Evolutionary conservation across 2,113 vertebrate genomes (phyloP).

Genomic region (Cyprinodon variegatus): DNA sequence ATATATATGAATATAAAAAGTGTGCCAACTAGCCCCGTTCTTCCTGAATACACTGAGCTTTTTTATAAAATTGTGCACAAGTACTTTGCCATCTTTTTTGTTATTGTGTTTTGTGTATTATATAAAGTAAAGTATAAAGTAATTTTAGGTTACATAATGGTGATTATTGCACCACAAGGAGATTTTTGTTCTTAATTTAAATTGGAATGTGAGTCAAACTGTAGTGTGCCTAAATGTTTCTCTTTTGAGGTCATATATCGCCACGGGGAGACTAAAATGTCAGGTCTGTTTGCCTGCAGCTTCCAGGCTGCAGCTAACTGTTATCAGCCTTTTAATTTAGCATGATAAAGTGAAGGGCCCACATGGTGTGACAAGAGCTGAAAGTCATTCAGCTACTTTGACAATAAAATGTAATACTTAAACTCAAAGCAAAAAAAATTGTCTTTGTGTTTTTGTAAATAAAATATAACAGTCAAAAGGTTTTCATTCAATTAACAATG

Average conservation of each 20-base stretch:
- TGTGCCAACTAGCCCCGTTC: no score
- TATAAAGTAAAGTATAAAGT: background rate
- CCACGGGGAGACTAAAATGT: constrained; percentile 68
- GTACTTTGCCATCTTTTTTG: no score
- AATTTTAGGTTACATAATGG: constrained; percentile 7
- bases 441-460: background rate
- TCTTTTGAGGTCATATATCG: constrained; percentile 45
- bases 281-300: constrained; percentile 54
- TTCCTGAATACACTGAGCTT: no score
- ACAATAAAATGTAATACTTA: background rate
- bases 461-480: background rate
- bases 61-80: no score
- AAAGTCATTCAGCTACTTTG: constrained; percentile 26
- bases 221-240: constrained; percentile 1
- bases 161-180: constrained; percentile 3
- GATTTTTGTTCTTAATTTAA: background rate
- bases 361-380: constrained; percentile 15
- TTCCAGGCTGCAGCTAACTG: constrained; percentile 30
- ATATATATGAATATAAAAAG: no score
- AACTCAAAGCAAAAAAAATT: background rate
- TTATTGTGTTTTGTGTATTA: no score
- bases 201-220: background rate
- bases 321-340: constrained; percentile 44
- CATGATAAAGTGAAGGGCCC: background rate
- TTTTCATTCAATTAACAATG: background rate